Evolutionary conservation across 2,113 vertebrate species (phyloP).

Genomic region (Spea multiplicata): DNA sequence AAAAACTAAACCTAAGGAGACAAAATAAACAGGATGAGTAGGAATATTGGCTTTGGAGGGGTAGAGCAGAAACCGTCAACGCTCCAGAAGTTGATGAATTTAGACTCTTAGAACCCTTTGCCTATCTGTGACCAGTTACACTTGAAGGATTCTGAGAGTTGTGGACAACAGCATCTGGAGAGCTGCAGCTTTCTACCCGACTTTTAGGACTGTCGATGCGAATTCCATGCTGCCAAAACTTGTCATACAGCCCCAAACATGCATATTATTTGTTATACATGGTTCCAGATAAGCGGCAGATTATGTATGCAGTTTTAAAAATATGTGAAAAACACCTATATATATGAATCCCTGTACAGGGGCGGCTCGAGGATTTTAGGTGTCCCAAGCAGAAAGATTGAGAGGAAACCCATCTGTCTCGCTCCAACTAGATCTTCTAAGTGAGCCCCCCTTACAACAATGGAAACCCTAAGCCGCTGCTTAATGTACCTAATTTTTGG

Average conservation of each 20-base stretch:
- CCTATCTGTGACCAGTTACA: not conserved
- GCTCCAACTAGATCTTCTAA: no score
- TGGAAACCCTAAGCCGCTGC: no score
- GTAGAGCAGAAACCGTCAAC: not conserved
- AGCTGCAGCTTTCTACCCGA: not conserved
- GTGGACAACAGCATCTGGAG: not conserved
- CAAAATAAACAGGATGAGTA: not conserved
- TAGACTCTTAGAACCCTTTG: not conserved
- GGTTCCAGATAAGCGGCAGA: no score
- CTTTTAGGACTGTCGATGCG: not conserved
- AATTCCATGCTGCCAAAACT: not conserved
- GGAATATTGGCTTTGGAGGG: not conserved
- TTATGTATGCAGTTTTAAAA: no score
- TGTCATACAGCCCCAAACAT: not conserved
- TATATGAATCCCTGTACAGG: no score
- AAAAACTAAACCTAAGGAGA: constrained; percentile 89
- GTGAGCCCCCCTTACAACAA: no score
- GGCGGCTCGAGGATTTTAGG: no score
- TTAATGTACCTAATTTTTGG: no score
- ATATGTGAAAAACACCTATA: no score
- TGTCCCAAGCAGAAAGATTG: no score
- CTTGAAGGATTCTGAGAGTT: not conserved
- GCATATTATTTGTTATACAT: not conserved
- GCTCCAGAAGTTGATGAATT: not conserved
- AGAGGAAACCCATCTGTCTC: no score